phyloP scores from a whole-genome alignment of 1,140 invertebrate species.

The Campoletis sonorensis region DNA sequence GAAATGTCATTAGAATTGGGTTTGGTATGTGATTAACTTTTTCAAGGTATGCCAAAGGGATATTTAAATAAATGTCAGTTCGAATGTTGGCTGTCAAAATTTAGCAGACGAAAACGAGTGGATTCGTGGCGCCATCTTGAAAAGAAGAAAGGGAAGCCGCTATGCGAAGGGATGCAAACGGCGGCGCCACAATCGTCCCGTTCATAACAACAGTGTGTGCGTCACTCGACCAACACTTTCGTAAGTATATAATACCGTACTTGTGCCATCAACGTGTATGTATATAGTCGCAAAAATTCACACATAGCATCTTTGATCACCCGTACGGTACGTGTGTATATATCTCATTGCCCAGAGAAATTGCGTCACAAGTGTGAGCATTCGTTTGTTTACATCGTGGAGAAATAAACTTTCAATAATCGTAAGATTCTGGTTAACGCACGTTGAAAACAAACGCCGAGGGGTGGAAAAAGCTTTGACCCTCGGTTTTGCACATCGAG shows the following conservation, averaged over 20 bases:
- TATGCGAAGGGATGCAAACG: not conserved
- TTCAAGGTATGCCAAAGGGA: too few species aligned
- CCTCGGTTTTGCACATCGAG: too few species aligned
- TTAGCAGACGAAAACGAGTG: slow-evolving; percentile 18
- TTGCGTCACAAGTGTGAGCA: slow-evolving; percentile 50
- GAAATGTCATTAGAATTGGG: too few species aligned
- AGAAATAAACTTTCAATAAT: slow-evolving; percentile 5
- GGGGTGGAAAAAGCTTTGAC: too few species aligned
- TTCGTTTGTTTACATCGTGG: slow-evolving; percentile 57
- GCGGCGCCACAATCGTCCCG: not conserved
- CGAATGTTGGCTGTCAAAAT: slow-evolving; percentile 9
- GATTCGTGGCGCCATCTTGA: slow-evolving; percentile 11
- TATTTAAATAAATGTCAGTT: too few species aligned
- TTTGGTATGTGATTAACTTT: too few species aligned
- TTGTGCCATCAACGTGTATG: not conserved
- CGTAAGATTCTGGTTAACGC: too few species aligned
- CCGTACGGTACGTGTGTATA: slow-evolving; percentile 6
- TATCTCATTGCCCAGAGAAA: slow-evolving; percentile 40
- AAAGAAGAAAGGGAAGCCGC: not conserved
- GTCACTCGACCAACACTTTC: not conserved
- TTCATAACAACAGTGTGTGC: not conserved
- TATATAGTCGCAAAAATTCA: slow-evolving; percentile 9
- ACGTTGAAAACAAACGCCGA: too few species aligned
- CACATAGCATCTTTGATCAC: too few species aligned
- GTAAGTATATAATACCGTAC: not conserved